Percentiles rank a stretch among this genome's conserved stretches.
Evolutionary conservation across 1,140 invertebrate genomes (phyloP).

Genomic region (Aphidius gifuensis): DNA sequence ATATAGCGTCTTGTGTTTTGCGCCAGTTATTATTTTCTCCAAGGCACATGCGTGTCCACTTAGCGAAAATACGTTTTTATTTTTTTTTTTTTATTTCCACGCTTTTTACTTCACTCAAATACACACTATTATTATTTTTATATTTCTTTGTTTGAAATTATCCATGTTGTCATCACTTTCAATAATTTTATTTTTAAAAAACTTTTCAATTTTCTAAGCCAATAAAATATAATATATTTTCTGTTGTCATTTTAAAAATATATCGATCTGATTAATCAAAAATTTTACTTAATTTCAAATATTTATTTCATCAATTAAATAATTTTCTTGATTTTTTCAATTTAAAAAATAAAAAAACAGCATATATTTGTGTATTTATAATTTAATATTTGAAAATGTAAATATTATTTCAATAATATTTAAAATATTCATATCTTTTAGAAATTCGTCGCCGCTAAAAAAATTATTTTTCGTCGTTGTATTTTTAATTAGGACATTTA

Average conservation of each 20-base stretch:
- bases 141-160: constrained; percentile 8
- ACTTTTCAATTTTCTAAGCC: background rate
- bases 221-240: constrained; percentile 3
- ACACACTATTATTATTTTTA: constrained; percentile 1
- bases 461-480: no score
- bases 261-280: no score
- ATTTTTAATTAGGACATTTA: no score
- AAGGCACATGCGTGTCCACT: constrained; percentile 23
- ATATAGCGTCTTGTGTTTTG: constrained; percentile 42
- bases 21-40: constrained; percentile 16
- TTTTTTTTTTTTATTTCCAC: background rate
- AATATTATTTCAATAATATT: no score
- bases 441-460: no score
- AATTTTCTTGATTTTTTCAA: no score
- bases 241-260: background rate
- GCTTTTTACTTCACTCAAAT: background rate
- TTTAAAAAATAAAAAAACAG: no score
- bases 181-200: background rate
- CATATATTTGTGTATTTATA: no score
- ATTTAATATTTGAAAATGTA: no score
- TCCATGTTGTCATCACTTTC: constrained; percentile 18
- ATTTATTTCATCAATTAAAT: no score
- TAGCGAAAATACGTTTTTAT: constrained; percentile 26
- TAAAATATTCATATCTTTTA: no score
- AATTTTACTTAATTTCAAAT: no score